Conservation (phyloP, 2,113 vertebrate species). For the Eclectus roratus region DNA sequence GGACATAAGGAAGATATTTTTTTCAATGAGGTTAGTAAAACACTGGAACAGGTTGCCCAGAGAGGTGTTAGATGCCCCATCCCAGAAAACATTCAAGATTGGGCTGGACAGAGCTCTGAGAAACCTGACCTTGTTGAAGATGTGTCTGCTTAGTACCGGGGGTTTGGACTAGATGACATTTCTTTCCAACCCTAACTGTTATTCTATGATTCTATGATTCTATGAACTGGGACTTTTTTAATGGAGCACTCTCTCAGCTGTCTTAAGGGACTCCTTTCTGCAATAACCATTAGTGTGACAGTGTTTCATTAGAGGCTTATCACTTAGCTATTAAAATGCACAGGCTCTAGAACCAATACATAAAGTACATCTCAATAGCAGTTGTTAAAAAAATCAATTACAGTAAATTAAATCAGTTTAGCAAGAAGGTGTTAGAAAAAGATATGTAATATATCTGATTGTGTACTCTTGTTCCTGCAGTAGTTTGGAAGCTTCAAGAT, state of each 20-base stretch:
- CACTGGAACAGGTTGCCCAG: neutral
- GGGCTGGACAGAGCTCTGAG: neutral
- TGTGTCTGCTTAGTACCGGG: neutral
- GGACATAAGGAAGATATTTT: neutral
- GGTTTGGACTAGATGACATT: neutral
- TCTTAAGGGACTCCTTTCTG: neutral
- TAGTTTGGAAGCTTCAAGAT: neutral
- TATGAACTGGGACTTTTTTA: neutral
- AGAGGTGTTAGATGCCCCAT: neutral
- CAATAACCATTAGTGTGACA: neutral
- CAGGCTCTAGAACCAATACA: neutral
- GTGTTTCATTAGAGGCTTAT: neutral
- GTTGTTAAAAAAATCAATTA: neutral
- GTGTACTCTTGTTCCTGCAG: neutral
- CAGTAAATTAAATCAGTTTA: neutral
- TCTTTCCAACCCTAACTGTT: neutral
- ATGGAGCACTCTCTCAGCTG: neutral
- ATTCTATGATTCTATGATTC: neutral
- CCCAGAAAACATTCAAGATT: neutral
- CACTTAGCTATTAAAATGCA: neutral
- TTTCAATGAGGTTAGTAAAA: neutral
- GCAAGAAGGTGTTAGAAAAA: conserved; percentile 18
- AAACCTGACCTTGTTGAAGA: neutral
- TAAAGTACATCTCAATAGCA: neutral
- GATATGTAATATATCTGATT: conserved; percentile 11